Percentiles rank a stretch among this genome's conserved stretches.
These are phyloP conservation scores for Riparia riparia DNA, from an alignment of 2,113 vertebrate species.

Conservation along the genomic window DNA sequence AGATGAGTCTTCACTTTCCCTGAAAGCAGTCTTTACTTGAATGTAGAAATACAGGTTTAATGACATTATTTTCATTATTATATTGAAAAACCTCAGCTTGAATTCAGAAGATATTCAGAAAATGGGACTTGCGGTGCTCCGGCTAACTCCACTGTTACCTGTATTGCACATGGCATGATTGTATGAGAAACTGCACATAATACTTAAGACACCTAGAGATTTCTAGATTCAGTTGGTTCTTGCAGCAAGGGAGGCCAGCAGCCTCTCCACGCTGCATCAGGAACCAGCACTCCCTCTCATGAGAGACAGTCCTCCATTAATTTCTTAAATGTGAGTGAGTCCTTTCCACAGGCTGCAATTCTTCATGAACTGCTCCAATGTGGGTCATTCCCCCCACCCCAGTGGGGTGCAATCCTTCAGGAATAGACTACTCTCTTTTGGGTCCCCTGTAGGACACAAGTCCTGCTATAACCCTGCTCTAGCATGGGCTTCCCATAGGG, in stretches of 20 bases:
- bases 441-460: background rate
- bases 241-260: background rate
- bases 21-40: background rate
- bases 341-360: background rate
- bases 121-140: background rate
- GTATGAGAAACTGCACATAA: background rate
- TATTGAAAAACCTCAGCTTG: background rate
- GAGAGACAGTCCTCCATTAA: background rate
- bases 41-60: background rate
- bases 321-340: fast-evolving
- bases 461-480: background rate
- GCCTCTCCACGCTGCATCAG: background rate
- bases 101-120: background rate
- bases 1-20: background rate
- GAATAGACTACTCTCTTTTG: background rate
- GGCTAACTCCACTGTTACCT: background rate
- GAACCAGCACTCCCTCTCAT: background rate
- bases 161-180: background rate
- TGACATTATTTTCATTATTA: background rate
- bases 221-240: background rate
- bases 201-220: background rate
- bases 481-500: background rate
- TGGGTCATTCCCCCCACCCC: background rate
- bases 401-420: background rate
- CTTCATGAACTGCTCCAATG: fast-evolving